phyloP scores from a whole-genome alignment of 2,113 vertebrate species.

The Patagioenas fasciata region DNA sequence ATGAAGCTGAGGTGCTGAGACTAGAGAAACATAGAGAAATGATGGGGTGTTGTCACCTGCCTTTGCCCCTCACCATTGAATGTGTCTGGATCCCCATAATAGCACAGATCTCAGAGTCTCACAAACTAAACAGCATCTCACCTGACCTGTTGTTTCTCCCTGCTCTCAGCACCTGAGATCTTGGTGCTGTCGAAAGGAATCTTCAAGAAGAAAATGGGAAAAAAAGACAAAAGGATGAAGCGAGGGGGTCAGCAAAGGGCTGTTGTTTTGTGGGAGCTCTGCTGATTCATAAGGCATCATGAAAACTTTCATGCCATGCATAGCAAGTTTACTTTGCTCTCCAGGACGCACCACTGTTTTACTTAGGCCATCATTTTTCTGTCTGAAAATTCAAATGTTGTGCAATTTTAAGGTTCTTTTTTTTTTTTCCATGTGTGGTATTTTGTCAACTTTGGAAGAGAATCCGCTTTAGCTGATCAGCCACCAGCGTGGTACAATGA shows the following conservation, averaged over 20 bases:
- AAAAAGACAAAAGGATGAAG: background rate
- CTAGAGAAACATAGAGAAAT: background rate
- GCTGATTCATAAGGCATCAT: background rate
- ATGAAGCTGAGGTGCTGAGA: background rate
- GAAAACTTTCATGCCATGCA: background rate
- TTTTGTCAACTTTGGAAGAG: background rate
- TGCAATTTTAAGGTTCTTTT: background rate
- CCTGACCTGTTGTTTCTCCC: background rate
- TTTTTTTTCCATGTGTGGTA: background rate
- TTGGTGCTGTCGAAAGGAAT: background rate
- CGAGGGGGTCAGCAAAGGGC: background rate
- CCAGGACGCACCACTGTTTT: background rate
- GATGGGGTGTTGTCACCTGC: background rate
- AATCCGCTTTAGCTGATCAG: background rate
- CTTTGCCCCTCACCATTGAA: background rate
- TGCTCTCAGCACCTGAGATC: background rate
- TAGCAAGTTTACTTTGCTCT: background rate
- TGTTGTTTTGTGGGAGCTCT: background rate
- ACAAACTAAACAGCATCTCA: background rate
- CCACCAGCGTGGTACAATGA: background rate
- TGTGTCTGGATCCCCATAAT: background rate
- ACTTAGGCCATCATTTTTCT: background rate
- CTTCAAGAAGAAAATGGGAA: fast-evolving
- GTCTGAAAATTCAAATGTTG: background rate
- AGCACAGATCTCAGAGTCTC: background rate